A percentile compares a stretch with the other conserved stretches of the same genome.
phyloP scores from a whole-genome alignment of 2,113 vertebrate genomes.

The Protomyctophum bolini region DNA sequence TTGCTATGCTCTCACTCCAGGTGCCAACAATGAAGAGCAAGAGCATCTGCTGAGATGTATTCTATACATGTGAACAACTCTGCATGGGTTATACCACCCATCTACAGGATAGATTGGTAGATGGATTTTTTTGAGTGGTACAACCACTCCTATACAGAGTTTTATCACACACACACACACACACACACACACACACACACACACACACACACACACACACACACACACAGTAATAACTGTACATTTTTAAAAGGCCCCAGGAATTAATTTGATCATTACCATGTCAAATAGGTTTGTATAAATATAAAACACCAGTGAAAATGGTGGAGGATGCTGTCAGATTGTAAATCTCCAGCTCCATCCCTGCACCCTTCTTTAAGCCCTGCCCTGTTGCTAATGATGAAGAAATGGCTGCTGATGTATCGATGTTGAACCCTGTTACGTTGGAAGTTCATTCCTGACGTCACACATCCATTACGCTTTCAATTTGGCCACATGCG shows the following conservation, averaged over 20 bases:
- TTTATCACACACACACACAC: no score
- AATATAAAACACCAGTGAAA: neutral
- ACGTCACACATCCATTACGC: constrained; percentile 76
- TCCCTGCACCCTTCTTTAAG: constrained; percentile 36
- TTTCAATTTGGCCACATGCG: constrained; percentile 76
- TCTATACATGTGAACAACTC: neutral
- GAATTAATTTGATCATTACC: no score
- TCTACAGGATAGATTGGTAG: no score
- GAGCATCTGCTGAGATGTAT: neutral
- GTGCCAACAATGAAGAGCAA: constrained; percentile 4
- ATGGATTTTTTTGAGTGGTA: no score
- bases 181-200: no score
- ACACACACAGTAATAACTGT: no score
- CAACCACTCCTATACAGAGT: no score
- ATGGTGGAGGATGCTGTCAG: neutral
- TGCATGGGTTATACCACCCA: no score
- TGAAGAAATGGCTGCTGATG: constrained; percentile 76
- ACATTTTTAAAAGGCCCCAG: no score
- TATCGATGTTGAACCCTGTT: constrained; percentile 76
- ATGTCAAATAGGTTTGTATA: no score
- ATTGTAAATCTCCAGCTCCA: constrained; percentile 7
- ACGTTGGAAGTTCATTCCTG: constrained; percentile 59
- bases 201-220: no score
- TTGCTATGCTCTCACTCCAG: constrained; percentile 4
- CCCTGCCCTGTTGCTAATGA: constrained; percentile 65